Conservation (phyloP, 2,888 invertebrate genomes). For the Tricholauxania praeusta region DNA sequence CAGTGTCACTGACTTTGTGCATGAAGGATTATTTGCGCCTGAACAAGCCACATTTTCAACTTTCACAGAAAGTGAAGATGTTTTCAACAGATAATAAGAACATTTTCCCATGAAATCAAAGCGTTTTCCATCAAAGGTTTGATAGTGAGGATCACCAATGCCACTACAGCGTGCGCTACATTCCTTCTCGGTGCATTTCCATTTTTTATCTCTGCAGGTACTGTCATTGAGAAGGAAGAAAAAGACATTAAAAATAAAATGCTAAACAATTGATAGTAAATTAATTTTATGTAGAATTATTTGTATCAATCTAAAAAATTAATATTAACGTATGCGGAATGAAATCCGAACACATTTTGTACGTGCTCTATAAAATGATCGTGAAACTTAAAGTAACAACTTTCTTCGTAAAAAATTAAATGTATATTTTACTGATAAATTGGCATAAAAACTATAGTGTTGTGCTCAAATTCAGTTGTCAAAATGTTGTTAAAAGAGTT, state of each 20-base stretch:
- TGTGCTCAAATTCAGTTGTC: too few relatives aligned
- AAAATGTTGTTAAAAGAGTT: too few relatives aligned
- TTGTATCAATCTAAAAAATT: too few relatives aligned
- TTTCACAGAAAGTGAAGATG: conserved; percentile 77
- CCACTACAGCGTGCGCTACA: conserved; percentile 89
- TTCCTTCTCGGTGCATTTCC: conserved; percentile 82
- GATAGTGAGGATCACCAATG: conserved; percentile 91
- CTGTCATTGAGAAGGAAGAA: conserved; percentile 37
- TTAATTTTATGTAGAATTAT: too few relatives aligned
- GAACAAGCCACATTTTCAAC: conserved; percentile 87
- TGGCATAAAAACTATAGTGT: too few relatives aligned
- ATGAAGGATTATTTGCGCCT: conserved; percentile 80
- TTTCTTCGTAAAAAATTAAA: too few relatives aligned
- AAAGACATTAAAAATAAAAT: conserved; percentile 77
- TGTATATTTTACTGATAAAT: too few relatives aligned
- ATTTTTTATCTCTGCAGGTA: conserved; percentile 79
- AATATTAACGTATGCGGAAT: too few relatives aligned
- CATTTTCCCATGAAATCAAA: conserved; percentile 94
- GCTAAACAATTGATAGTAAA: too few relatives aligned
- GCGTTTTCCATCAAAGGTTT: conserved; percentile 88
- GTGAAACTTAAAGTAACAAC: too few relatives aligned
- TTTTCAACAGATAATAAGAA: conserved; percentile 83
- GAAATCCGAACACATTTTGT: too few relatives aligned
- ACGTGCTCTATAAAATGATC: too few relatives aligned
- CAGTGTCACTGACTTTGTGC: conserved; percentile 85